Base-by-base conservation (phyloP, 2,888 invertebrate species). In the Limnephilus lunatus region DNA sequence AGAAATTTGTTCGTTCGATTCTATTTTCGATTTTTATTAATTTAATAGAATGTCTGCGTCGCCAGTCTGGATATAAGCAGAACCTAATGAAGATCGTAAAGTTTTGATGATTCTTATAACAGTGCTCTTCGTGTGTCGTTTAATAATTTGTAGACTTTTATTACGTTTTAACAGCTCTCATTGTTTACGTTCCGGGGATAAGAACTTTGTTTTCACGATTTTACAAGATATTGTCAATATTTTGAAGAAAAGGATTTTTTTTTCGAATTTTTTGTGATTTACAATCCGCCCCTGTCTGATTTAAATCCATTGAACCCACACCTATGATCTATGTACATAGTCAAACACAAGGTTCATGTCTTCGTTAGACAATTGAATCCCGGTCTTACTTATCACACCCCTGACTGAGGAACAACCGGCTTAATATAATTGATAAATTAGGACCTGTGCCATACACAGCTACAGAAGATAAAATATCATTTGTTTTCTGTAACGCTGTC, bases 291-390 rank as follows among this genome's bases (percentile, higher is more conserved):
- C 15, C 30, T 82, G 32, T 7, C 4, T 32, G 12, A 15, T 82
- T 31, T 32, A 32, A 82, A 32, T 82, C 82, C 32, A 15, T 82
- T 32, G 82, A 0, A 68, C 32, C 83, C 25, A 35, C 83, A 35
- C 19, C 35, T n/a, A 25, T 7, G 19, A 39, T 83, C 15, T 83
- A n/a, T n/a, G n/a, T n/a, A 32, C 83, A 39, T 83, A 83, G 35
- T 83, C 83, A 83, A 31, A 83, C 3, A 83, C 35, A 83, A 25
- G 83, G 83, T 7, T 35, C 35, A 39, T 2, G 25, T 11, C 35
- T 83, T 83, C 83, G 25, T 35, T 83, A 35, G 35, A 35, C 35
- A 83, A 83, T 83, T 83, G 32, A 83, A 83, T 83, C 25, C 5
- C 83, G 32, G 25, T 9, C 35, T 35, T 14, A 35, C 35, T 35